Evolutionary conservation across 2,113 vertebrate genomes (phyloP).

Genomic region (Sterrhoptilus dennistouni): DNA sequence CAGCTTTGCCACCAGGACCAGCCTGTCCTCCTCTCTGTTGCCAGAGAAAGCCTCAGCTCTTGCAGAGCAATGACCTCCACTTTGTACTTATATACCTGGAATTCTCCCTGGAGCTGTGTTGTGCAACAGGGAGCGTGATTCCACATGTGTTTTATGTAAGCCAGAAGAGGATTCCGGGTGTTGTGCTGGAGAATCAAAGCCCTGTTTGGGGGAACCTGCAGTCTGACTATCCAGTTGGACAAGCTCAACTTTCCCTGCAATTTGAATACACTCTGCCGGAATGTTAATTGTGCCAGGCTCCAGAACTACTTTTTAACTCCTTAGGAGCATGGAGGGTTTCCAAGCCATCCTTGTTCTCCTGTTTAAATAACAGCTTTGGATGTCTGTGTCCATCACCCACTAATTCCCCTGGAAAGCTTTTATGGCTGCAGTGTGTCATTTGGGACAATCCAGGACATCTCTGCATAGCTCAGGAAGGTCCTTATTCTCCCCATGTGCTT

Average conservation of each 20-base stretch:
- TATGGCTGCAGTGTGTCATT: not conserved
- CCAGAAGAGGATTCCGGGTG: not conserved
- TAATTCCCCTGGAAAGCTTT: not conserved
- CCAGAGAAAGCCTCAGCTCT: not conserved
- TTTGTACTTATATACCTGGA: not conserved
- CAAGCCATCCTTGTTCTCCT: not conserved
- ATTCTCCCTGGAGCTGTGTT: not conserved
- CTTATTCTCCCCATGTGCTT: not conserved
- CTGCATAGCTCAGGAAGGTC: not conserved
- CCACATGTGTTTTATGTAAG: not conserved
- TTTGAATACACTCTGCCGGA: constrained; percentile 34
- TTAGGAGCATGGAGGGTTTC: not conserved
- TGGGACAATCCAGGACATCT: not conserved
- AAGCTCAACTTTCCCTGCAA: constrained; percentile 38
- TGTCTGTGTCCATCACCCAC: not conserved
- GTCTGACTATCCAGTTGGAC: constrained; percentile 56
- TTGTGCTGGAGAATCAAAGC: constrained; percentile 38
- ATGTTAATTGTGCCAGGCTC: not conserved
- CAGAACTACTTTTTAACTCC: constrained; percentile 20
- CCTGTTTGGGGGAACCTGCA: not conserved
- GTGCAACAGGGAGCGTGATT: not conserved
- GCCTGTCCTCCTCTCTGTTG: not conserved
- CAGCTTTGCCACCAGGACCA: not conserved
- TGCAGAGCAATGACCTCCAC: not conserved
- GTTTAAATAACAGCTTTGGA: not conserved